phyloP scores from a whole-genome alignment of 2,797 vertebrate genomes.

The Phaenicophaeus curvirostris region DNA sequence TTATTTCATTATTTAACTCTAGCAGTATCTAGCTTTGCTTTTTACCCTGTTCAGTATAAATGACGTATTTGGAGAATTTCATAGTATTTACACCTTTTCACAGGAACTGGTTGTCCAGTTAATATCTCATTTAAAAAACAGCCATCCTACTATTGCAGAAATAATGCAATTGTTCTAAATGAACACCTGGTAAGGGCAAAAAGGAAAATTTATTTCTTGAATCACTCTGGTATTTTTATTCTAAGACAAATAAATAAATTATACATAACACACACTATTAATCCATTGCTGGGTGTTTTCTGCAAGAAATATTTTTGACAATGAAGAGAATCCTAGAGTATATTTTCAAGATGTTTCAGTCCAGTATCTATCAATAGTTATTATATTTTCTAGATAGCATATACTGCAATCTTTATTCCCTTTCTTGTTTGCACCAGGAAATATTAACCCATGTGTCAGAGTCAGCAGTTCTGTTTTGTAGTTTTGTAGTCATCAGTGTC shows the following conservation, averaged over 20 bases:
- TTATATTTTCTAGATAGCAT: neutral
- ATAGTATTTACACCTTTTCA: neutral
- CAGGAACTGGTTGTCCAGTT: neutral
- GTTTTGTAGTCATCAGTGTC: neutral
- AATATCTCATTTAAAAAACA: neutral
- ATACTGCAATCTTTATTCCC: neutral
- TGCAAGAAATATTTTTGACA: neutral
- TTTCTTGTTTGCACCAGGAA: neutral
- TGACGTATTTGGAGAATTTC: neutral
- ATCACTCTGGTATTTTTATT: neutral
- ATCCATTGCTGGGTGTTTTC: neutral
- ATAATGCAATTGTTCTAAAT: neutral
- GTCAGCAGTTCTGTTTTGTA: neutral
- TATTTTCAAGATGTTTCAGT: neutral
- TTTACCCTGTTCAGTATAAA: neutral
- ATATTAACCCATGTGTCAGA: neutral
- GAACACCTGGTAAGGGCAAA: neutral
- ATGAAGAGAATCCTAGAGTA: neutral
- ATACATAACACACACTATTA: neutral
- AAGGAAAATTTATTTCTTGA: neutral
- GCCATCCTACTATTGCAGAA: neutral
- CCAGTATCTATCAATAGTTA: neutral
- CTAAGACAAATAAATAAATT: neutral
- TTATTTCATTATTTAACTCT: neutral
- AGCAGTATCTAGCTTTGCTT: neutral